These are phyloP conservation scores for Oscheius myriophilus DNA, from an alignment of 2,888 invertebrate genomes.

Conservation along the genomic window DNA sequence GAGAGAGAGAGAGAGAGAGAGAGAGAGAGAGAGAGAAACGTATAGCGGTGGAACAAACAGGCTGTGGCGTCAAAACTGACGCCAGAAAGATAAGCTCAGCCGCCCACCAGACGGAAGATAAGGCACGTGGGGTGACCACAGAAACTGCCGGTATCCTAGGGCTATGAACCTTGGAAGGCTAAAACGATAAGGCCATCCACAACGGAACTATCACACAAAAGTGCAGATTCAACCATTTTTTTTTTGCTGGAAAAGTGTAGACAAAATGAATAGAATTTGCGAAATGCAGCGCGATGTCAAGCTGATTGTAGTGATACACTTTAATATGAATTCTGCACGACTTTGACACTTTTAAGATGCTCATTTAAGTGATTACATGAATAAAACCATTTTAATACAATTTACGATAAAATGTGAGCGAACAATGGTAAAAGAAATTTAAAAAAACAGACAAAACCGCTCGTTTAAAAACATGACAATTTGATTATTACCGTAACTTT, in stretches of 20 bases:
- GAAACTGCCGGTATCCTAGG: neutral
- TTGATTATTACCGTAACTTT: no score
- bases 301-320: no score
- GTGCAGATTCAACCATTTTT: neutral
- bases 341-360: no score
- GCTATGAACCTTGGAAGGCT: neutral
- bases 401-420: no score
- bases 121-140: constrained; percentile 1
- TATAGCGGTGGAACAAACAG: neutral
- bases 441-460: no score
- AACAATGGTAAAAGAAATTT: no score
- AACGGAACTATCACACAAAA: neutral
- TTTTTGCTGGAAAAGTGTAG: neutral
- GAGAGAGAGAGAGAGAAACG: constrained; percentile 2
- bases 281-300: no score
- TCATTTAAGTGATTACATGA: no score
- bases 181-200: no score
- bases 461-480: no score
- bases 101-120: neutral
- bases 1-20: constrained; percentile 5
- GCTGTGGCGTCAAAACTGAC: neutral
- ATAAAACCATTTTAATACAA: no score
- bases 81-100: neutral
- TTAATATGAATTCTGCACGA: no score
- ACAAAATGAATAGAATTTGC: neutral